Evolutionary conservation across 1,140 invertebrate genomes (phyloP), one percentile per base, ranked within the genome.

Genomic region (Pseudomyrmex dendroicus): DNA sequence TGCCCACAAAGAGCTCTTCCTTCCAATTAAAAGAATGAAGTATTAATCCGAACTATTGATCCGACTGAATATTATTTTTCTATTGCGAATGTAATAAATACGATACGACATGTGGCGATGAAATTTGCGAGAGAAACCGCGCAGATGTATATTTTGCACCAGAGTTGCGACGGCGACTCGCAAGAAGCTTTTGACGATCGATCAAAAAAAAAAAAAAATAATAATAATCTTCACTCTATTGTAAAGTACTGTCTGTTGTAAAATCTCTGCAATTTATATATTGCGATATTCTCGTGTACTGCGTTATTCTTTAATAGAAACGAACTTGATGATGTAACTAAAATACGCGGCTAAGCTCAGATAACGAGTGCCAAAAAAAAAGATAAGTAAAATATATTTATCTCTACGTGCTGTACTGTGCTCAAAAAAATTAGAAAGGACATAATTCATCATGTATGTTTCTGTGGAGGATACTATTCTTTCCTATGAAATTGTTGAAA

Each of bases 61-160:
- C 7, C 84, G 92, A 94, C 92, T 92, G 92, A 94, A 90, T 93
- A 93, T 93, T 93, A 93, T 93, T 93, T 93, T 93, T 94, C 80
- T 92, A 92, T 89, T 70, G 44, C 67, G 78, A 89, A 59, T 83
- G 35, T 89, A 88, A 84, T 82, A 85, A 70, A 70, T 80, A 78
- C 20, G n/a, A 68, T 59, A 82, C 54, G 73, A 85, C 15, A 64
- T 20, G 76, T 73, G 78, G 70, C 57, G 64, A 85, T 77, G 68
- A 66, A 76, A 84, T 66, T 17, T 85, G 67, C 59, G 82, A 59
- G 22, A 20, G 46, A 15, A 78, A 78, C 35, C 17, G 46, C 73
- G 50, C 56, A 56, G 61, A 64, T 76, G 44, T 80, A 80, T 80
- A 80, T 80, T 80, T 80, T 80, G 22, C 22, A 73, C 59, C 54